These are phyloP conservation scores for Portevinia maculata DNA, from an alignment of 2,888 invertebrate species.

Conservation along the genomic window DNA sequence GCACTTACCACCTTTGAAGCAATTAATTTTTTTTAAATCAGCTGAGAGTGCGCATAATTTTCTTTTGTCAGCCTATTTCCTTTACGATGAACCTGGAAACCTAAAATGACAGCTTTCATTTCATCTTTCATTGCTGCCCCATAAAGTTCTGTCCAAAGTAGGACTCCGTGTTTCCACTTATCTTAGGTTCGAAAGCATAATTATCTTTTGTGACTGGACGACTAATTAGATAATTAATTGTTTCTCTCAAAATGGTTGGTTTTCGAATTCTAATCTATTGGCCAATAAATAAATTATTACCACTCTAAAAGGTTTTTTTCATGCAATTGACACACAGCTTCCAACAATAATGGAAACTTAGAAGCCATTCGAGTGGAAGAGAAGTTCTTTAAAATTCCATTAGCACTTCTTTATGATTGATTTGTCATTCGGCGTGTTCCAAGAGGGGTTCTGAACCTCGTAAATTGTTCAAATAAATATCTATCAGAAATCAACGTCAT, in stretches of 20 bases:
- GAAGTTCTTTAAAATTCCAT: constrained; percentile 34
- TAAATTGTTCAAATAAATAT: constrained; percentile 26
- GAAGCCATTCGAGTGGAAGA: neutral
- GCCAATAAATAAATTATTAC: constrained; percentile 50
- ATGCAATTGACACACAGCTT: neutral
- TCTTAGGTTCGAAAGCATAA: constrained; percentile 11
- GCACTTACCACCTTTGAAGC: too few species aligned
- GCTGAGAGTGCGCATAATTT: too few species aligned
- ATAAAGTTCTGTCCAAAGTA: constrained; percentile 6
- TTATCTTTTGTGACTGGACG: constrained; percentile 45
- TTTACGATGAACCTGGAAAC: too few species aligned
- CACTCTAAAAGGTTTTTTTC: constrained; percentile 60
- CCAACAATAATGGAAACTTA: neutral
- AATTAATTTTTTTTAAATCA: too few species aligned
- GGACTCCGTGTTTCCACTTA: constrained; percentile 19
- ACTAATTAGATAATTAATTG: constrained; percentile 62
- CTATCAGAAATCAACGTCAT: neutral
- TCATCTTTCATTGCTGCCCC: neutral
- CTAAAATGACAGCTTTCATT: too few species aligned
- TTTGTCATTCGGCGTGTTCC: constrained; percentile 37
- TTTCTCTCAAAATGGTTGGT: constrained; percentile 40
- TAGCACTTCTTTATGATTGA: constrained; percentile 52
- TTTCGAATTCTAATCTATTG: constrained; percentile 23
- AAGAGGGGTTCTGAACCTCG: constrained; percentile 1
- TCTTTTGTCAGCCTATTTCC: too few species aligned